phyloP scores from a whole-genome alignment of 2,888 invertebrate species.

The Lycia hirtaria region DNA sequence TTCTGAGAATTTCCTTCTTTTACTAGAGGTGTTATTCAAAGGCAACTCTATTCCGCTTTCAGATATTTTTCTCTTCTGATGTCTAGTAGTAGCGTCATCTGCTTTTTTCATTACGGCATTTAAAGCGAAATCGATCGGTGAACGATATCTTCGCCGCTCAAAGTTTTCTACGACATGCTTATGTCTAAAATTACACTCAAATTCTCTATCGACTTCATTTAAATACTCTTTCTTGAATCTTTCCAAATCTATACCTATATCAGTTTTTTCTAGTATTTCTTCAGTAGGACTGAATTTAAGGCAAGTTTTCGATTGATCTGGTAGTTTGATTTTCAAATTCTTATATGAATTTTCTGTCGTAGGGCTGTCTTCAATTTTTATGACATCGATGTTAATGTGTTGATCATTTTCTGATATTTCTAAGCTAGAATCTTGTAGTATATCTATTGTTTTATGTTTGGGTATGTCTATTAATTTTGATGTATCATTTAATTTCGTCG shows the following conservation, averaged over 20 bases:
- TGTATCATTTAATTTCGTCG: background rate
- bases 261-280: conserved; percentile 46
- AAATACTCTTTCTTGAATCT: conserved; percentile 69
- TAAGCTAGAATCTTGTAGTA: conserved; percentile 60
- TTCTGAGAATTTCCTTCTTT: conserved; percentile 29
- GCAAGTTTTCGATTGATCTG: conserved; percentile 48
- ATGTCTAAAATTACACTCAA: conserved; percentile 27
- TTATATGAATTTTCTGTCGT: conserved; percentile 26
- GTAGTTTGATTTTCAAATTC: conserved; percentile 30
- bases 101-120: conserved; percentile 15
- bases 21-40: conserved; percentile 7
- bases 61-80: conserved; percentile 27
- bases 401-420: conserved; percentile 67
- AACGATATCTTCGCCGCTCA: conserved; percentile 7
- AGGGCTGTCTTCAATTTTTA: conserved; percentile 48
- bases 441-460: conserved; percentile 58
- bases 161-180: conserved; percentile 10
- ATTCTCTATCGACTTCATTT: conserved; percentile 56
- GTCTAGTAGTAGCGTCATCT: background rate
- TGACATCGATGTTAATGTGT: conserved; percentile 57
- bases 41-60: conserved; percentile 13
- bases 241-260: conserved; percentile 63
- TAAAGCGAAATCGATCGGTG: conserved; percentile 6
- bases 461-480: conserved; percentile 47
- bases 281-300: conserved; percentile 61